A percentile compares a stretch with the other conserved stretches of the same genome.
Conservation (phyloP, 2,888 invertebrate genomes). For the Corbicula japonica region DNA sequence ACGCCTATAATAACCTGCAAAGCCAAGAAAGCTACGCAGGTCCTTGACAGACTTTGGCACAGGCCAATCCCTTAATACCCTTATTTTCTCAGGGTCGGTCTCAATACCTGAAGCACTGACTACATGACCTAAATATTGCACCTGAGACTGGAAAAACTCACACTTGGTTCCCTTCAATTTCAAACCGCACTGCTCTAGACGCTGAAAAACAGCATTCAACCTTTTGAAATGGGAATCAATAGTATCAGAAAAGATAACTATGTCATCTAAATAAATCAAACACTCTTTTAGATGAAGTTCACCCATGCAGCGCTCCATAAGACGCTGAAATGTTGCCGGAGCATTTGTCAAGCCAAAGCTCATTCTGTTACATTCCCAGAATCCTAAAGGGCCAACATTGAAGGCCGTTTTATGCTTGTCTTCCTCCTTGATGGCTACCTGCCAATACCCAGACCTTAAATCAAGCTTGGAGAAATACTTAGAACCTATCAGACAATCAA, state of each 20-base stretch:
- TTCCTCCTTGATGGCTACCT: conserved; percentile 1
- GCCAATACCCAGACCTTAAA: conserved; percentile 4
- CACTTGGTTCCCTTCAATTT: conserved; percentile 24
- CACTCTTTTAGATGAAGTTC: conserved; percentile 5
- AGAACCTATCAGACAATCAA: conserved; percentile 2
- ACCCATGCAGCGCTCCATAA: conserved; percentile 6
- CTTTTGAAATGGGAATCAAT: neutral
- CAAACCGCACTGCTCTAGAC: neutral
- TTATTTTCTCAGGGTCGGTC: conserved; percentile 45
- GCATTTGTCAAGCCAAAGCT: neutral
- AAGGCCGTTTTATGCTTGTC: conserved; percentile 2
- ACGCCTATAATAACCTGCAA: conserved; percentile 43
- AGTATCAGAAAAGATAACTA: neutral
- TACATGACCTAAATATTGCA: conserved; percentile 39
- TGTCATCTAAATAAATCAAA: conserved; percentile 15
- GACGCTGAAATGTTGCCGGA: conserved; percentile 1
- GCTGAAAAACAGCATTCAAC: conserved; percentile 9
- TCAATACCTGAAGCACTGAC: conserved; percentile 29
- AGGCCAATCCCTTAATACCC: conserved; percentile 38
- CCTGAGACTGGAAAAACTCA: conserved; percentile 33
- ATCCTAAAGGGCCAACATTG: neutral
- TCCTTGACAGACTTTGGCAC: conserved; percentile 35
- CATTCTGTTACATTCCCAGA: neutral
- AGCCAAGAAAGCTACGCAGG: conserved; percentile 42
- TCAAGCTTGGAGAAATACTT: conserved; percentile 10